A percentile compares a stretch with the other conserved stretches of the same genome.
Conservation (phyloP, 2,113 vertebrate genomes). For the Tursiops truncatus region DNA sequence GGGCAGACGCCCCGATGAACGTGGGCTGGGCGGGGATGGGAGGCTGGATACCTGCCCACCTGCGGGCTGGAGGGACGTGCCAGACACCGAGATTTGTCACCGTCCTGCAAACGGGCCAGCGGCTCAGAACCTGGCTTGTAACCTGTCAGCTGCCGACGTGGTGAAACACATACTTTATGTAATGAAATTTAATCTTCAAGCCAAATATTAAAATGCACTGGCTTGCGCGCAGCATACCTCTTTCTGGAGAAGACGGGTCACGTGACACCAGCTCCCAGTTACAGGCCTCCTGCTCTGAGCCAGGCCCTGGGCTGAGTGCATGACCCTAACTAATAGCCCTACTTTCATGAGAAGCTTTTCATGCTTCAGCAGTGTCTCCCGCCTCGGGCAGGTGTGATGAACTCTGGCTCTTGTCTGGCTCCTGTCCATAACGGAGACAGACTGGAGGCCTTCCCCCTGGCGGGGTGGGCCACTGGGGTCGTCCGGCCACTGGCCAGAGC, state of each 20-base stretch:
- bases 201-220: background rate
- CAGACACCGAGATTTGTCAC: background rate
- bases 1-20: background rate
- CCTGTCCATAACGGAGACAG: rapidly evolving
- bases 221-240: rapidly evolving
- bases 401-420: rapidly evolving
- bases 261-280: rapidly evolving
- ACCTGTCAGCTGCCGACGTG: background rate
- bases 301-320: background rate
- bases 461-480: background rate
- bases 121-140: background rate
- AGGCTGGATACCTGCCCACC: background rate
- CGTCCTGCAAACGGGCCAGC: rapidly evolving
- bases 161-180: background rate
- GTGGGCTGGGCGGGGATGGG: rapidly evolving
- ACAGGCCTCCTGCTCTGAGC: background rate
- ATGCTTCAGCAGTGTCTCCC: too few relatives aligned
- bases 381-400: rapidly evolving
- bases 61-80: rapidly evolving
- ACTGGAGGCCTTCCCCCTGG: rapidly evolving
- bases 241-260: background rate
- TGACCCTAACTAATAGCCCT: background rate
- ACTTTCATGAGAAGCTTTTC: too few relatives aligned
- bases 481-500: rapidly evolving
- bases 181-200: background rate